Base-by-base conservation (phyloP, 2,113 vertebrate genomes). In the Diadophis punctatus region DNA sequence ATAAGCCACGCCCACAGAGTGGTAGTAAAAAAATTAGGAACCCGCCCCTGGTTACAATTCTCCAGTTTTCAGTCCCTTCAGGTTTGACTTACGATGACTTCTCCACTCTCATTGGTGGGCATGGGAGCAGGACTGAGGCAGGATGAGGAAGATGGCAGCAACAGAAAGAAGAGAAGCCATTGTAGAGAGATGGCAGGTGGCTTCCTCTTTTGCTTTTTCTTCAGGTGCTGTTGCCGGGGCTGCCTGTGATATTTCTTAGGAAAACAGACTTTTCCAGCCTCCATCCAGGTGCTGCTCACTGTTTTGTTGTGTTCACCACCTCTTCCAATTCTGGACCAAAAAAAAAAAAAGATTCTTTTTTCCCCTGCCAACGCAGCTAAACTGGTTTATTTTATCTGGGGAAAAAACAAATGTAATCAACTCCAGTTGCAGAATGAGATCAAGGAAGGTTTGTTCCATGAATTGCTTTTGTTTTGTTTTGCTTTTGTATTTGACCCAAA, bases 21-120 rank as follows among this genome's bases (percentile, higher is more conserved):
- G n/a, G n/a, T n/a, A n/a, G n/a, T n/a, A n/a, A n/a, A n/a, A n/a
- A n/a, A n/a, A n/a, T n/a, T n/a, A n/a, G n/a, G n/a, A n/a, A n/a
- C n/a, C n/a, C n/a, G n/a, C n/a, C n/a, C n/a, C n/a, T n/a, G n/a
- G 53, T 22, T n/a, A 43, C 39, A 23, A 6, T 10, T 56, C 20
- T 16, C 46, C 89, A 68, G 18, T 2, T 68, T 63, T 51, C 14
- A 22, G 68, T 10, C 2, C 18, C 11, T 48, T 58, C 46, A 53
- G 58, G 49, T 43, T 49, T 25, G 8, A 91, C 93, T 93, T 63
- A 93, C 93, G 56, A 90, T 84, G 0, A 93, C 30, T 84, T 93
- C 93, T 12, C 39, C 93, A 1, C 80, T 90, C 27, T 91, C 93
- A 3, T 91, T 80, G 2, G 39, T 84, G 30, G 74, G 87, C 22